phyloP scores from a whole-genome alignment of 2,888 invertebrate genomes.

The Lasioglossum figueresi region DNA sequence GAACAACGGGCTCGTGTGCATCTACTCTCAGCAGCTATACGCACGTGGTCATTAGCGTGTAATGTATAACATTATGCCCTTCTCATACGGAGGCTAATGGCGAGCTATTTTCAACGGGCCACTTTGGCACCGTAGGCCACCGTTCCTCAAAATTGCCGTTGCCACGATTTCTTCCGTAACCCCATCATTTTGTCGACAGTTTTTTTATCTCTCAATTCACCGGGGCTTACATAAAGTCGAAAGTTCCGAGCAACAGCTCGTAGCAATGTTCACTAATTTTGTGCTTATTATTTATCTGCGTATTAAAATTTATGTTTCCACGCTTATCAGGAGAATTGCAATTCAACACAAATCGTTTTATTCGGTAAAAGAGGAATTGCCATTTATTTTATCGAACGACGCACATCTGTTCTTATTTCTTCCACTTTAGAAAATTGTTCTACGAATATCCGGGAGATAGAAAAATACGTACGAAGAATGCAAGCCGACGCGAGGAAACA shows the following conservation, averaged over 20 bases:
- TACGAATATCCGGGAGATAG: too few relatives aligned
- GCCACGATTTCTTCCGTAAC: slow-evolving; percentile 1
- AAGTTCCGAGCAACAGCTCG: not conserved
- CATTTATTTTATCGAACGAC: too few relatives aligned
- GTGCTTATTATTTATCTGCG: too few relatives aligned
- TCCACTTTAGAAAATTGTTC: not conserved
- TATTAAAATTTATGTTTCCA: not conserved
- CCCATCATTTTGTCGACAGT: not conserved
- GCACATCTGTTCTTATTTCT: not conserved
- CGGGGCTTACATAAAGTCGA: not conserved
- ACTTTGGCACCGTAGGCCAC: slow-evolving; percentile 58
- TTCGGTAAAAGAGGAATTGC: too few relatives aligned
- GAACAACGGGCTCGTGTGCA: slow-evolving; percentile 67
- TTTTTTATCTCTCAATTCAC: not conserved
- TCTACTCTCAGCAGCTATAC: slow-evolving; percentile 73
- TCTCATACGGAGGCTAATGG: slow-evolving; percentile 74
- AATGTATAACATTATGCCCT: slow-evolving; percentile 79
- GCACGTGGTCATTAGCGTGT: slow-evolving; percentile 75
- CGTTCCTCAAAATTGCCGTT: slow-evolving; percentile 45
- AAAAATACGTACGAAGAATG: not conserved
- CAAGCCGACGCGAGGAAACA: not conserved
- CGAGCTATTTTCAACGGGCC: slow-evolving; percentile 73
- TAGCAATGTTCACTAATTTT: not conserved
- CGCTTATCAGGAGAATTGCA: not conserved
- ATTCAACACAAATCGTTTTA: not conserved